These are phyloP conservation scores for Enteromius treurensis DNA, from an alignment of 2,797 vertebrate species.

Conservation along the genomic window DNA sequence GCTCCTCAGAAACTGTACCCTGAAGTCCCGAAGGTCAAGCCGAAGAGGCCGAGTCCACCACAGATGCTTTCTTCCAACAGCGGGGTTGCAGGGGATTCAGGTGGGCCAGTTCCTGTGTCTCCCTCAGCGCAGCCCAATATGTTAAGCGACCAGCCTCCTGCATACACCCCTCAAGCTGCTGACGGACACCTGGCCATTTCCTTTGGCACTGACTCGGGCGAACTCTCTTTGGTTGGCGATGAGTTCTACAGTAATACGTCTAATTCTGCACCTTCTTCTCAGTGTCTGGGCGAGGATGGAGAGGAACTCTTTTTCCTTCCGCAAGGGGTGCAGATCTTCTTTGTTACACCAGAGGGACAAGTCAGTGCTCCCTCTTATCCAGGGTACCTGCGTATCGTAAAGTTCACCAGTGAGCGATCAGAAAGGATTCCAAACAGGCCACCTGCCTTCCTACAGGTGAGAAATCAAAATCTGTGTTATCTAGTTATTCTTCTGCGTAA, in stretches of 20 bases:
- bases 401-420: constrained; percentile 82
- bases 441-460: constrained; percentile 95
- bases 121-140: constrained; percentile 54
- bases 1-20: constrained; percentile 78
- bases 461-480: background rate
- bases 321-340: constrained; percentile 95
- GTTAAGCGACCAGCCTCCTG: constrained; percentile 84
- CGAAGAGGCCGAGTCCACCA: constrained; percentile 72
- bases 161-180: constrained; percentile 88
- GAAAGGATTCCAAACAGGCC: constrained; percentile 79
- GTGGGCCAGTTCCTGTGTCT: constrained; percentile 54
- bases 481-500: background rate
- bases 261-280: constrained; percentile 78
- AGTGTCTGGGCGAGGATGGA: constrained; percentile 86
- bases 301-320: constrained; percentile 91
- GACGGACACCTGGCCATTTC: constrained; percentile 92
- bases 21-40: constrained; percentile 77
- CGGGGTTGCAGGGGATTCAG: constrained; percentile 58
- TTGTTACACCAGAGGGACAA: constrained; percentile 91
- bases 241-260: constrained; percentile 85
- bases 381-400: constrained; percentile 92
- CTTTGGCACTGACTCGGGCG: constrained; percentile 90
- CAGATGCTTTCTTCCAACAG: constrained; percentile 48
- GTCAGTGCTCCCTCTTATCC: constrained; percentile 97
- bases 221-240: constrained; percentile 86